Base-by-base conservation (phyloP, 1,140 invertebrate genomes). In the Belonocnema kinseyi region DNA sequence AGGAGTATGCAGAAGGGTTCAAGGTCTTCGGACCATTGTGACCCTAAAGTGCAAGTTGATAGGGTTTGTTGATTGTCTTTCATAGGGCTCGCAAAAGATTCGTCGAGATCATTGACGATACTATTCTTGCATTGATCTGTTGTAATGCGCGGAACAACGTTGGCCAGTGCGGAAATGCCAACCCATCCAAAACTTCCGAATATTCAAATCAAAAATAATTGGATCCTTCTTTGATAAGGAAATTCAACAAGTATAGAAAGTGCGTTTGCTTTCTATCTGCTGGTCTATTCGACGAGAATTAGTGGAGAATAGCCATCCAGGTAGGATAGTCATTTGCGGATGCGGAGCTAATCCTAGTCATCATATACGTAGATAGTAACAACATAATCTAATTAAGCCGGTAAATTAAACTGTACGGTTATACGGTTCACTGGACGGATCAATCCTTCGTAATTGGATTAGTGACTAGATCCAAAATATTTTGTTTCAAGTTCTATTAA, bases 221-320 rank as follows among this genome's bases (percentile, higher is more conserved):
- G 61, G 61, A 66, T 66, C 26, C 14, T n/a, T 26, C 26, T 66
- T 11, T 66, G 26, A 26, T 21, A 66, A 66, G 33, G 26, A 40
- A 33, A 21, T 66, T 66, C 61, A 66, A 66, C 61, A 66, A 66
- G 61, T 66, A 40, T 66, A 66, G 21, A 66, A 66, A 66, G 61
- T 66, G 61, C 61, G 61, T 33, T 66, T 66, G 21, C 4, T 26
- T 21, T 26, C 8, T n/a, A 11, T 7, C 58, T 12, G 26, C 61
- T 40, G 26, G 14, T 66, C 26, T 14, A 66, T 66, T 66, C 33
- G 61, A 46, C 14, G 61, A 26, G 40, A 40, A 66, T 66, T 66
- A 33, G 61, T 66, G 61, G 14, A 40, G 61, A 66, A 66, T 66
- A 66, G 61, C n/a, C 61, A 66, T 26, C 40, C 61, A 66, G 61